A percentile compares a stretch with the other conserved stretches of the same genome.
These are phyloP conservation scores for Zeus faber DNA, from an alignment of 2,113 vertebrate genomes.

Conservation along the genomic window DNA sequence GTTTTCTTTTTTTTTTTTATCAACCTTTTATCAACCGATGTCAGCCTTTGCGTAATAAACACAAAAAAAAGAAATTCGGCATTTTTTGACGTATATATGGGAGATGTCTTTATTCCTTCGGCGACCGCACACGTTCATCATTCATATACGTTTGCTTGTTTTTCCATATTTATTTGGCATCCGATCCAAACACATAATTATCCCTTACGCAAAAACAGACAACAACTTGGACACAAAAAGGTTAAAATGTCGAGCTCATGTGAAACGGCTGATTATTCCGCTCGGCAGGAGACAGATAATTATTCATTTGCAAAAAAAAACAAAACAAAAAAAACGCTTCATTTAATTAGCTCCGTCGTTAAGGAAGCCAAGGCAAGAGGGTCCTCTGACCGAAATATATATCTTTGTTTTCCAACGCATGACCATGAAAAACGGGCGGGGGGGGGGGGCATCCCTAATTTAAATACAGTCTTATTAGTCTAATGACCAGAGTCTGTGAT, in stretches of 20 bases:
- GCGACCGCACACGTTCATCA: too few species aligned
- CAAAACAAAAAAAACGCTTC: constrained; percentile 35
- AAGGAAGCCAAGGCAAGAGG: constrained; percentile 39
- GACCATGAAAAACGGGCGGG: constrained; percentile 45
- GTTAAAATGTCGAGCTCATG: constrained; percentile 17
- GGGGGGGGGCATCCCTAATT: constrained; percentile 75
- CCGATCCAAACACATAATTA: constrained; percentile 20
- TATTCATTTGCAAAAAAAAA: constrained; percentile 64
- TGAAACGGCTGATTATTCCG: constrained; percentile 53
- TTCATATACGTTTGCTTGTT: too few species aligned
- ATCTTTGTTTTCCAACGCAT: constrained; percentile 51
- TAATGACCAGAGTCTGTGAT: constrained; percentile 94
- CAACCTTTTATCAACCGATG: too few species aligned
- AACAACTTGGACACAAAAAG: constrained; percentile 14
- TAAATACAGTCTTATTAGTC: constrained; percentile 96
- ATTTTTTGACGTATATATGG: too few species aligned
- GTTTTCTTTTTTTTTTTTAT: too few species aligned
- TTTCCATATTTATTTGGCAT: too few species aligned
- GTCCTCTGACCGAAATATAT: constrained; percentile 47
- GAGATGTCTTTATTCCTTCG: too few species aligned
- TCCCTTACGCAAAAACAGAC: constrained; percentile 16
- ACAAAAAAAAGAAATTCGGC: too few species aligned
- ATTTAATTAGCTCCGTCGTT: constrained; percentile 66
- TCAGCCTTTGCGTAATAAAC: too few species aligned
- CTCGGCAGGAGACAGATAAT: constrained; percentile 73